phyloP scores from a whole-genome alignment of 1,140 invertebrate species.

The Platyscapa corneri region DNA sequence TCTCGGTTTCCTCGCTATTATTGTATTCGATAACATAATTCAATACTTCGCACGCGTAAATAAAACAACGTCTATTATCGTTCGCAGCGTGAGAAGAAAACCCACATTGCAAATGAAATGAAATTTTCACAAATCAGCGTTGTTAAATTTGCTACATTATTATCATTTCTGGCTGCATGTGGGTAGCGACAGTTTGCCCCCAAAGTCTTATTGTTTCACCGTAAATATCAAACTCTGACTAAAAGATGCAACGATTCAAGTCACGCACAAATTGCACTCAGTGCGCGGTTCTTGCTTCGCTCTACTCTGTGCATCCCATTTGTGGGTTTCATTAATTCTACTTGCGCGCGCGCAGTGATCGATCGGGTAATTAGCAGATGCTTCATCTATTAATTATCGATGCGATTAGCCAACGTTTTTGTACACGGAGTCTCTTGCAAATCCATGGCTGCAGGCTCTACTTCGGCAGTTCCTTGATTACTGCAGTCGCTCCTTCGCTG shows the following conservation, averaged over 20 bases:
- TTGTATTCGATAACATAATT: constrained; percentile 6
- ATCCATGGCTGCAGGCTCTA: neutral
- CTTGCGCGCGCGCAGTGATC: neutral
- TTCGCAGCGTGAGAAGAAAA: neutral
- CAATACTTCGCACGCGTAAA: neutral
- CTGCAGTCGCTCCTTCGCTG: neutral
- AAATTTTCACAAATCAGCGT: neutral
- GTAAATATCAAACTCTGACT: neutral
- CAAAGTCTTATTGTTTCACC: neutral
- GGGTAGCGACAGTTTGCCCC: no score
- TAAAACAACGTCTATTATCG: neutral
- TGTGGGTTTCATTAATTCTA: neutral
- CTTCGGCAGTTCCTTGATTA: neutral
- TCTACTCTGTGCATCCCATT: neutral
- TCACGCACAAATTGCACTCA: neutral
- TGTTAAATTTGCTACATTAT: neutral
- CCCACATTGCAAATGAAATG: neutral
- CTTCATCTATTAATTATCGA: constrained; percentile 40
- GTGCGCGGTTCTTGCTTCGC: neutral
- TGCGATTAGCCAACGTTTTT: neutral
- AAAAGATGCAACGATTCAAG: neutral
- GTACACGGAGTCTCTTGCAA: neutral
- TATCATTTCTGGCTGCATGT: neutral
- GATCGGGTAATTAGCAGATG: constrained; percentile 17
- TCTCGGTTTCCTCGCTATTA: neutral